These are phyloP conservation scores for Plusia festucae DNA, from an alignment of 2,888 invertebrate genomes.

Conservation along the genomic window DNA sequence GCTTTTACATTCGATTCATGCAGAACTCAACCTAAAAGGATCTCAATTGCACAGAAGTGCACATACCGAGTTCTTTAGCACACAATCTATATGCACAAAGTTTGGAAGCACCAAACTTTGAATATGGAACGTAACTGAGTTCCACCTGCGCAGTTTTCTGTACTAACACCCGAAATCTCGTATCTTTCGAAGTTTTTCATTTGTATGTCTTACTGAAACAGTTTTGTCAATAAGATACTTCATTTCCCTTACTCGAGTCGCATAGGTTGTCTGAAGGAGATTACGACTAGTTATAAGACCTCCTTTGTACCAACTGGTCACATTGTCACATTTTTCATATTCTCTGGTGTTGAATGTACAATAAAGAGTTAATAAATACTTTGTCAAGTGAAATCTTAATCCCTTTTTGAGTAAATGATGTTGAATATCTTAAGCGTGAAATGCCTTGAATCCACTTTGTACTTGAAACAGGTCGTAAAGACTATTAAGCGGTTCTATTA, in stretches of 20 bases:
- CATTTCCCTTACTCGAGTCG: too few relatives aligned
- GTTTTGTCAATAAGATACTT: background rate
- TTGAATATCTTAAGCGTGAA: background rate
- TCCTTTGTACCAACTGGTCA: too few relatives aligned
- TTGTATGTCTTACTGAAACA: conserved; percentile 2
- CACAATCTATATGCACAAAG: conserved; percentile 74
- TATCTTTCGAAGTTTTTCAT: conserved; percentile 9
- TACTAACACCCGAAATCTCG: conserved; percentile 29
- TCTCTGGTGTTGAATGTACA: too few relatives aligned
- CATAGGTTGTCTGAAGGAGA: too few relatives aligned
- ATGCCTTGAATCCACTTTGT: background rate
- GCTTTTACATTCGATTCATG: conserved; percentile 75
- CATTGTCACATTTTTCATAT: too few relatives aligned
- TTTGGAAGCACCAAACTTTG: conserved; percentile 68
- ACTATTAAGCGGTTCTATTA: background rate
- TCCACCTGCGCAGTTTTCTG: conserved; percentile 66
- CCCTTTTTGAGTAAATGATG: background rate
- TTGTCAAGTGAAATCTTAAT: background rate
- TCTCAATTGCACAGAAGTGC: conserved; percentile 74
- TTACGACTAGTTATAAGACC: too few relatives aligned
- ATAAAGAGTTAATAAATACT: too few relatives aligned
- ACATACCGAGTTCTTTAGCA: conserved; percentile 71
- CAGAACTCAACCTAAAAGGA: conserved; percentile 70
- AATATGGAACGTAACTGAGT: conserved; percentile 62
- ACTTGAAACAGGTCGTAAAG: background rate